phyloP scores from a whole-genome alignment of 2,888 invertebrate genomes.

The Microctonus hyperodae region DNA sequence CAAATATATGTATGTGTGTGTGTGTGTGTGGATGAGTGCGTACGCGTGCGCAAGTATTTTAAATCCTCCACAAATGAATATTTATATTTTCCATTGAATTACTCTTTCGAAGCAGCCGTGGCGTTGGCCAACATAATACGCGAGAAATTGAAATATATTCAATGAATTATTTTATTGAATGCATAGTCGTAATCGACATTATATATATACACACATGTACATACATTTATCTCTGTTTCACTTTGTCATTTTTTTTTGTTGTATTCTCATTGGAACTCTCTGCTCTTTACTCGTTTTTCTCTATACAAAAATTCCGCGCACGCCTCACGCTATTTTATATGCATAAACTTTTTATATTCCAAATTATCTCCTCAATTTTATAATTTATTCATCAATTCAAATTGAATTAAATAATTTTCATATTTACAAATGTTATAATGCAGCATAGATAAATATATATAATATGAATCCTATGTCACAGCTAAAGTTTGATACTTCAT shows the following conservation, averaged over 20 bases:
- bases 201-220: slow-evolving; percentile 43
- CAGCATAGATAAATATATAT: not conserved
- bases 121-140: slow-evolving; percentile 54
- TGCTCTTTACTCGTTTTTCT: not conserved
- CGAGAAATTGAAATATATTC: slow-evolving; percentile 62
- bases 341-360: too few species aligned
- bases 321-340: too few species aligned
- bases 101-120: slow-evolving; percentile 57
- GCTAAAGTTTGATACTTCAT: not conserved
- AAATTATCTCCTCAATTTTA: too few species aligned
- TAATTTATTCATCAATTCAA: slow-evolving; percentile 3
- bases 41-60: slow-evolving; percentile 42
- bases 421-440: not conserved
- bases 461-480: not conserved
- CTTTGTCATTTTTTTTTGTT: not conserved
- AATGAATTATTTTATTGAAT: slow-evolving; percentile 62
- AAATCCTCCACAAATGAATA: slow-evolving; percentile 61
- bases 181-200: slow-evolving; percentile 57
- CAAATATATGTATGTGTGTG: slow-evolving; percentile 3
- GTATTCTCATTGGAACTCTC: not conserved
- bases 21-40: slow-evolving; percentile 33
- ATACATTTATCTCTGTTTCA: not conserved
- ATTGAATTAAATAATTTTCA: slow-evolving; percentile 4
- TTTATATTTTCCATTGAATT: slow-evolving; percentile 64
- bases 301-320: too few species aligned